Percentiles rank a stretch among this genome's conserved stretches.
Evolutionary conservation across 2,888 invertebrate genomes (phyloP).

Genomic region (Drosophila planitibia): DNA sequence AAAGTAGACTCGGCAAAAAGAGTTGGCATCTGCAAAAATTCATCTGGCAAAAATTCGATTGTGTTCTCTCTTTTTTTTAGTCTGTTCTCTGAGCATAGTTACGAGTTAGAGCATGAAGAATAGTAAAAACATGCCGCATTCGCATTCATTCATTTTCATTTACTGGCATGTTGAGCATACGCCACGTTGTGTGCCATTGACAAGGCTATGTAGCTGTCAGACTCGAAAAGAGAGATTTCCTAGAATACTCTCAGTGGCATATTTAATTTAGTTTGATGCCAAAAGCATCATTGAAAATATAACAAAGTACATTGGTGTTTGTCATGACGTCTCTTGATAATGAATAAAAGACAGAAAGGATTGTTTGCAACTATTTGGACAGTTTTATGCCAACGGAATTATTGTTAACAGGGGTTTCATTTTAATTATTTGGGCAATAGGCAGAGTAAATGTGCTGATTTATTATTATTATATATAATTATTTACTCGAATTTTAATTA

Average conservation of each 20-base stretch:
- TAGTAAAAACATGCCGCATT: conserved; percentile 58
- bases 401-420: not conserved
- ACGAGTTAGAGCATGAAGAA: conserved; percentile 34
- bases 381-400: not conserved
- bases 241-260: conserved; percentile 26
- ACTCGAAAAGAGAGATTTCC: conserved; percentile 33
- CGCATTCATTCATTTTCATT: conserved; percentile 72
- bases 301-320: conserved; percentile 13
- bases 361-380: not conserved
- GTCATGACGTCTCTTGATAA: not conserved
- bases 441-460: not conserved
- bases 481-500: not conserved
- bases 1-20: conserved; percentile 19
- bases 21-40: conserved; percentile 65
- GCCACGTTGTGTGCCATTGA: conserved; percentile 60
- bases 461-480: not conserved
- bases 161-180: conserved; percentile 59
- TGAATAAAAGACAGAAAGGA: not conserved
- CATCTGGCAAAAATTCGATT: conserved; percentile 69
- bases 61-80: conserved; percentile 32
- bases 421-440: not conserved
- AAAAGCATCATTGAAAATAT: conserved; percentile 14
- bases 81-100: conserved; percentile 41
- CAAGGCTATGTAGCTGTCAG: conserved; percentile 54
- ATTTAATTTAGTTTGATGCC: conserved; percentile 43